These are phyloP conservation scores for Melanophora roralis DNA, from an alignment of 2,888 invertebrate genomes.

Conservation along the genomic window DNA sequence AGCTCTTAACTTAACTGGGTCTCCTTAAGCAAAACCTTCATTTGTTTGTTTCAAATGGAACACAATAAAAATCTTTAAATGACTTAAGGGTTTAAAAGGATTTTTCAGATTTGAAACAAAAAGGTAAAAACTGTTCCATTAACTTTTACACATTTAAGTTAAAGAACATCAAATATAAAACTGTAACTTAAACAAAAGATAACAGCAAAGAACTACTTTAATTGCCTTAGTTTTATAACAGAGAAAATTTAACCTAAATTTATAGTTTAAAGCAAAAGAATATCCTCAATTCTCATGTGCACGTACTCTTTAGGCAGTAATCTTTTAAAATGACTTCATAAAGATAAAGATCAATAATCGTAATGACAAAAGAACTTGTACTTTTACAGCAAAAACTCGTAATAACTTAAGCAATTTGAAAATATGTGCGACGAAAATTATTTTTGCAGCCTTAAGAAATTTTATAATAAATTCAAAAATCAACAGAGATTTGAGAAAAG, in stretches of 20 bases:
- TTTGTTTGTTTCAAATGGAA: background rate
- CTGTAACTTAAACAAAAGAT: constrained; percentile 1
- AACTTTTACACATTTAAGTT: constrained; percentile 16
- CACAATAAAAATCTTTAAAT: constrained; percentile 16
- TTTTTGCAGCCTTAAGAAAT: constrained; percentile 52
- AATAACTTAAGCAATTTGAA: background rate
- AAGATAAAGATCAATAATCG: constrained; percentile 72
- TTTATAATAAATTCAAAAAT: constrained; percentile 55
- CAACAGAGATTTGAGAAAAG: constrained; percentile 24
- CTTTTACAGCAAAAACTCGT: background rate
- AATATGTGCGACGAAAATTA: background rate
- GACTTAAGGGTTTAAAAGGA: constrained; percentile 48
- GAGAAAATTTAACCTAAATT: constrained; percentile 52
- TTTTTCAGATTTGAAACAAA: constrained; percentile 12
- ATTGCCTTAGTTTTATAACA: constrained; percentile 46
- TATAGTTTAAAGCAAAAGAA: constrained; percentile 41
- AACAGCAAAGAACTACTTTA: constrained; percentile 28
- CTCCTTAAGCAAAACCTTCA: background rate
- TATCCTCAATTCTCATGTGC: background rate
- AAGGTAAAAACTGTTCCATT: constrained; percentile 14
- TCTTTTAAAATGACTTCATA: constrained; percentile 69
- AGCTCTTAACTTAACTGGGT: background rate
- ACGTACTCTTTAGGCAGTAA: constrained; percentile 27
- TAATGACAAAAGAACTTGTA: constrained; percentile 67
- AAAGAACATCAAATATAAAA: background rate